Evolutionary conservation across 92 coral and sea anemone genomes (phyloP).

Genomic region (Heliopora coerulea): DNA sequence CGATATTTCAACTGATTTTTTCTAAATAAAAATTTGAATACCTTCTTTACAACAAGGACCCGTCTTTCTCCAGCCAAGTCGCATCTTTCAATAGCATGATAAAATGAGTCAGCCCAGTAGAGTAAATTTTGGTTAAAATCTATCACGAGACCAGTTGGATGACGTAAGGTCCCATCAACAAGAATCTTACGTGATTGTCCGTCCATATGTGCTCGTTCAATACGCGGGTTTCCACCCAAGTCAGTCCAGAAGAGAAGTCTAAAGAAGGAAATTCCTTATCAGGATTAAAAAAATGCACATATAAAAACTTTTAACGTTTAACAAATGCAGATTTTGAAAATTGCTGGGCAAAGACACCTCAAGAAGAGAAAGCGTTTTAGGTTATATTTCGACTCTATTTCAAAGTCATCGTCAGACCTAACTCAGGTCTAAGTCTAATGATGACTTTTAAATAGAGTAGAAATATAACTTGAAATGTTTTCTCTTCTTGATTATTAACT

Average conservation of each 20-base stretch:
- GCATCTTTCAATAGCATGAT: conserved; percentile 78
- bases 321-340: no score
- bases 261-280: neutral
- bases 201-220: conserved; percentile 22
- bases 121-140: conserved; percentile 76
- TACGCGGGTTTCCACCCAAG: conserved; percentile 31
- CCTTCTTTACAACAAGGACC: conserved; percentile 4
- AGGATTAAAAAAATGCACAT: no score
- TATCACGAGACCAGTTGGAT: conserved; percentile 84
- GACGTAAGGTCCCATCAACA: conserved; percentile 28
- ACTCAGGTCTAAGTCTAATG: no score
- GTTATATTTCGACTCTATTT: no score
- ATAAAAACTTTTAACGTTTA: no score
- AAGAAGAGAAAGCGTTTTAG: no score
- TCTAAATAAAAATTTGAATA: neutral
- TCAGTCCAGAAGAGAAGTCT: conserved; percentile 51
- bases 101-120: conserved; percentile 84
- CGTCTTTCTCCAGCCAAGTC: conserved; percentile 65
- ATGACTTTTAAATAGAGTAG: no score
- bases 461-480: no score
- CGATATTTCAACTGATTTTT: no score
- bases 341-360: no score
- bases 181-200: conserved; percentile 28
- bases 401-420: no score
- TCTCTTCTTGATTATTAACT: no score